Conservation (phyloP, 2,797 vertebrate genomes). For the Schizopygopsis malacanthus region DNA sequence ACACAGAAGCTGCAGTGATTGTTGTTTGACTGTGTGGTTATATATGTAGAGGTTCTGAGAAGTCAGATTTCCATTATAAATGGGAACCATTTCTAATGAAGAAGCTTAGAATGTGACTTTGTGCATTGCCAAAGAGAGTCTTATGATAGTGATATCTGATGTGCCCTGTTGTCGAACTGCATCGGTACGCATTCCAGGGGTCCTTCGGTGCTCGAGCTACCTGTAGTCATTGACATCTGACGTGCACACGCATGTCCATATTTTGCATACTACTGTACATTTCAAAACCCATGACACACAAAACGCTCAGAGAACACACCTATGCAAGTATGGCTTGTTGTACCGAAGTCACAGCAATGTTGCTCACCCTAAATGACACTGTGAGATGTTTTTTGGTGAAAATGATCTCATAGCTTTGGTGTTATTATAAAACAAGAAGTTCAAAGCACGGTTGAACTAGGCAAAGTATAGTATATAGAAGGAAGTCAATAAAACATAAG, state of each 20-base stretch:
- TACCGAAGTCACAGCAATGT: background rate
- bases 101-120: background rate
- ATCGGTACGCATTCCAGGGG: background rate
- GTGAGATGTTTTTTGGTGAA: background rate
- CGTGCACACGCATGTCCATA: background rate
- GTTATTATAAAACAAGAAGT: background rate
- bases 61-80: slow-evolving; percentile 9
- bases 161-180: background rate
- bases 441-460: background rate
- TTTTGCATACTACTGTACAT: slow-evolving; percentile 12
- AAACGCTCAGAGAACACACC: background rate
- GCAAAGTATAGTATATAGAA: background rate
- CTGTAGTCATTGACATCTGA: slow-evolving; percentile 1
- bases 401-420: background rate
- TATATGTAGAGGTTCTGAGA: slow-evolving; percentile 36
- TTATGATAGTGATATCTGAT: background rate
- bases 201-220: slow-evolving; percentile 17
- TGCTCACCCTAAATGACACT: background rate
- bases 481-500: background rate
- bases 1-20: background rate
- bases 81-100: background rate
- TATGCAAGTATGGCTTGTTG: background rate
- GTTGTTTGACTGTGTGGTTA: slow-evolving; percentile 24
- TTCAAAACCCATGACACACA: slow-evolving; percentile 21
- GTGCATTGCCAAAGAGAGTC: background rate